Percentiles rank a stretch among this genome's conserved stretches.
Evolutionary conservation across 2,797 vertebrate genomes (phyloP).

Genomic region (Phalloptychus januarius): DNA sequence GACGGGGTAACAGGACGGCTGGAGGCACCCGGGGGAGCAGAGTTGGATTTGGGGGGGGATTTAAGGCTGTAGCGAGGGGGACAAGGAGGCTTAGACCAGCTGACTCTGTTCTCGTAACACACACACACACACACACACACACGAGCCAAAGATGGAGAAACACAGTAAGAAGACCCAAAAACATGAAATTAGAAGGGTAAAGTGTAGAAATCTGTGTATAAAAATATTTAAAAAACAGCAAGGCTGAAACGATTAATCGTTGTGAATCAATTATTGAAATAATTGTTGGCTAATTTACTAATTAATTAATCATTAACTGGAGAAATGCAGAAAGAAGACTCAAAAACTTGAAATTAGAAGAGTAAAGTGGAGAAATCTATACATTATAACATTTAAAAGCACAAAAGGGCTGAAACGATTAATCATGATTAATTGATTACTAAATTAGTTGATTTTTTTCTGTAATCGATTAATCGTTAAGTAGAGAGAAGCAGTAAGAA

Average conservation of each 20-base stretch:
- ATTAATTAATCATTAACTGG: no score
- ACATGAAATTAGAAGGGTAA: background rate
- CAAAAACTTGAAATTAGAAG: no score
- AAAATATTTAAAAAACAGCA: background rate
- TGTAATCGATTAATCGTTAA: no score
- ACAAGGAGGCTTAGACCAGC: conserved; percentile 69
- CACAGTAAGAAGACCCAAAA: conserved; percentile 10
- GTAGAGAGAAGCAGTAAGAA: no score
- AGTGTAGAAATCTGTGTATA: background rate
- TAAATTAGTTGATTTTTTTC: no score
- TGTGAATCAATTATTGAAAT: no score
- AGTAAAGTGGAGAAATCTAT: no score
- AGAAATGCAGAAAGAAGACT: no score
- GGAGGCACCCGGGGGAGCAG: conserved; percentile 56
- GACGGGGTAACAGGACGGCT: conserved; percentile 52
- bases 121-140: conserved; percentile 23
- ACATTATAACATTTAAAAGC: no score
- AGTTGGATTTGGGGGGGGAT: conserved; percentile 72
- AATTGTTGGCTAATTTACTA: no score
- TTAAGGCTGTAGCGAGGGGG: conserved; percentile 64
- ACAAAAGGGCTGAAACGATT: background rate
- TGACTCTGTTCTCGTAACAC: conserved; percentile 63
- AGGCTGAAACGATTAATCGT: no score
- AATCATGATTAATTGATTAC: no score
- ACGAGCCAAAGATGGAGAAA: conserved; percentile 28